Evolutionary conservation across 1,140 invertebrate genomes (phyloP).

Genomic region (Wasmannia auropunctata): DNA sequence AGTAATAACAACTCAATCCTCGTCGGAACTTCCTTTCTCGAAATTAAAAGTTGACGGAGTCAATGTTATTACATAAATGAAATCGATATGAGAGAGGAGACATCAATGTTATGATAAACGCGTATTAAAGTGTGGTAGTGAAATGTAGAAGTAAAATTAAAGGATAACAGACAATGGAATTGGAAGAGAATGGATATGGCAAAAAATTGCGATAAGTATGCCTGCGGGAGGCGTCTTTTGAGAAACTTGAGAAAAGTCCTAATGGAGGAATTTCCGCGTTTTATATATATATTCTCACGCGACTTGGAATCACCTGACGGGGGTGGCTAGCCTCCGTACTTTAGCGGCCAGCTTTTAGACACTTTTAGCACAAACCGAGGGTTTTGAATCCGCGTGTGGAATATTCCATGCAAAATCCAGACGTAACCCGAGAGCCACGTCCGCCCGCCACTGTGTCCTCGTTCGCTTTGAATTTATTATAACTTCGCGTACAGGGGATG

Average conservation of each 20-base stretch:
- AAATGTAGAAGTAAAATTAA: neutral
- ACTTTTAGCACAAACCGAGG: constrained; percentile 44
- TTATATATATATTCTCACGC: constrained; percentile 6
- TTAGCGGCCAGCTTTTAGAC: constrained; percentile 42
- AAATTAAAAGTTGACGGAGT: neutral
- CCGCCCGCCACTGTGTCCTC: constrained; percentile 28
- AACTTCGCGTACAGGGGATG: constrained; percentile 49
- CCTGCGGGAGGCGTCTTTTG: neutral
- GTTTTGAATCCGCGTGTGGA: constrained; percentile 64
- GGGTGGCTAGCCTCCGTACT: neutral
- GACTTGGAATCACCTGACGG: constrained; percentile 29
- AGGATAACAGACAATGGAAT: neutral
- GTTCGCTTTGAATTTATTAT: constrained; percentile 67
- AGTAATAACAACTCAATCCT: neutral
- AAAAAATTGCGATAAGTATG: neutral
- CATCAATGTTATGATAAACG: neutral
- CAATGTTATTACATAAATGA: neutral
- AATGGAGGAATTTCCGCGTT: neutral
- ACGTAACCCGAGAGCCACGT: constrained; percentile 5
- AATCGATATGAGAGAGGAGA: neutral
- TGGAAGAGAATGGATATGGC: neutral
- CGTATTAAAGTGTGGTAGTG: neutral
- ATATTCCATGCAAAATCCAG: constrained; percentile 67
- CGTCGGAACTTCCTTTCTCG: neutral
- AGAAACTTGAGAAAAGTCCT: constrained; percentile 27